Evolutionary conservation across 2,797 vertebrate species (phyloP).

Genomic region (Takifugu ocellatus): DNA sequence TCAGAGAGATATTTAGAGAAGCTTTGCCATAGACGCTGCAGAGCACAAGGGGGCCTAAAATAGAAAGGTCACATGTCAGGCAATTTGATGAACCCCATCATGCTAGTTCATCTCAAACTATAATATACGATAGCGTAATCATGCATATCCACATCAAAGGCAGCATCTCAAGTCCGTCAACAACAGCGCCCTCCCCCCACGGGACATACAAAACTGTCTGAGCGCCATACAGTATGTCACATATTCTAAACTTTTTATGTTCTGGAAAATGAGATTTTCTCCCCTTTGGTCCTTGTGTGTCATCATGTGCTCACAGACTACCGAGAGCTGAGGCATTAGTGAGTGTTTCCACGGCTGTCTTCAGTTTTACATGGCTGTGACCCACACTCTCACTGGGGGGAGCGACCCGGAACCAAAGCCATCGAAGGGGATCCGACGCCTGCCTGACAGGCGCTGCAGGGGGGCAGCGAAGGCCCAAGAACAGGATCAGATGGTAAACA

Average conservation of each 20-base stretch:
- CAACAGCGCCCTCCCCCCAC: too few relatives aligned
- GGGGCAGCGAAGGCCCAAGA: background rate
- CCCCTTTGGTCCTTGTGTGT: conserved; percentile 43
- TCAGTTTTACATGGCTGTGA: conserved; percentile 35
- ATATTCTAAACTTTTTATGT: background rate
- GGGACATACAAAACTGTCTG: too few relatives aligned
- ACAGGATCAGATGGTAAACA: conserved; percentile 34
- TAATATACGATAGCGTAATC: too few relatives aligned
- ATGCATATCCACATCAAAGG: too few relatives aligned
- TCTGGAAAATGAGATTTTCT: conserved; percentile 26
- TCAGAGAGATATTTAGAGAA: too few relatives aligned
- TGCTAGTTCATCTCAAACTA: too few relatives aligned
- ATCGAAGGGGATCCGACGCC: conserved; percentile 52
- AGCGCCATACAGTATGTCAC: too few relatives aligned
- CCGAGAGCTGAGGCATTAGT: conserved; percentile 19
- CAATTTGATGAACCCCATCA: too few relatives aligned
- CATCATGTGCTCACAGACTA: conserved; percentile 20
- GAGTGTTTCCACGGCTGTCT: conserved; percentile 35
- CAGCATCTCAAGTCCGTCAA: too few relatives aligned
- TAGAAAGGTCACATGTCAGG: too few relatives aligned
- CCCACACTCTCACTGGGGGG: conserved; percentile 31
- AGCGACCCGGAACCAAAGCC: conserved; percentile 51
- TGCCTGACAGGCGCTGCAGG: conserved; percentile 41
- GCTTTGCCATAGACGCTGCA: too few relatives aligned
- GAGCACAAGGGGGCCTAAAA: too few relatives aligned